Percentiles rank a stretch among this genome's conserved stretches.
phyloP scores from a whole-genome alignment of 2,797 vertebrate species.

The Vireo griseus region DNA sequence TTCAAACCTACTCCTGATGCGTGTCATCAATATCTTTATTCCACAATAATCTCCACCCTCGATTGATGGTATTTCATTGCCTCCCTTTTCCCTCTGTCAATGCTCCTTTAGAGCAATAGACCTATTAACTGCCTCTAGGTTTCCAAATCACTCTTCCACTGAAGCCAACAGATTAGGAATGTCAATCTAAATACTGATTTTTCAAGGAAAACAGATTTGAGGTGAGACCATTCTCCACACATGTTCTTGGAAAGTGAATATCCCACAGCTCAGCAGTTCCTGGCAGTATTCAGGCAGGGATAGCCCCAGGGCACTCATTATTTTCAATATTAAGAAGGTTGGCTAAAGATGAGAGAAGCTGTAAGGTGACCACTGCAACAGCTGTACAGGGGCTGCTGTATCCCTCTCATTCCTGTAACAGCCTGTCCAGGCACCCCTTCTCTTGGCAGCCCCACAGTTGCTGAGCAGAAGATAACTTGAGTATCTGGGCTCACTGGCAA shows the following conservation, averaged over 20 bases:
- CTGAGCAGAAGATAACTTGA: fast-evolving
- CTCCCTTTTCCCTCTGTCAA: background rate
- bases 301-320: fast-evolving
- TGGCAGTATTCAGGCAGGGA: background rate
- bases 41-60: background rate
- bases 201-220: background rate
- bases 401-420: background rate
- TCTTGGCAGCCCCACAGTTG: fast-evolving
- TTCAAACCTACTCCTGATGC: background rate
- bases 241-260: background rate
- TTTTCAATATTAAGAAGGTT: background rate
- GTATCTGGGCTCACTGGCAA: background rate
- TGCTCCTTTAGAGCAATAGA: background rate
- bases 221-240: fast-evolving
- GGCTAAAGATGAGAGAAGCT: background rate
- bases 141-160: background rate
- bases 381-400: fast-evolving
- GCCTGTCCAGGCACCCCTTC: background rate
- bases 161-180: background rate
- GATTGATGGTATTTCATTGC: background rate
- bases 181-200: background rate
- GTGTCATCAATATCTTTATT: background rate
- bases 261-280: background rate
- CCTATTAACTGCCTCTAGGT: fast-evolving
- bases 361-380: background rate